A percentile compares a stretch with the other conserved stretches of the same genome.
Conservation (phyloP, 2,888 invertebrate species). For the Catocala fraxini region DNA sequence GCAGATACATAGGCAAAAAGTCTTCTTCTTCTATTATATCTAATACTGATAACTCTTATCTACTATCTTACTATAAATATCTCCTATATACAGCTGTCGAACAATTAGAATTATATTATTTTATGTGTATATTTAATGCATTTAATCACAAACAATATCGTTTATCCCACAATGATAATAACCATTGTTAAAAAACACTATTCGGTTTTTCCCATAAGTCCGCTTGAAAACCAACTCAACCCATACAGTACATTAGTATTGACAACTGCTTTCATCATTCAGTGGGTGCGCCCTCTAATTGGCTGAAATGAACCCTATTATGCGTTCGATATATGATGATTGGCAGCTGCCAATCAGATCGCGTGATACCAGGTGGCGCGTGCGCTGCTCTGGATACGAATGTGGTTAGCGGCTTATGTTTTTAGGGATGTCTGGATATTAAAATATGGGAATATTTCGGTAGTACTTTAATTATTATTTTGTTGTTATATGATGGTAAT, state of each 20-base stretch:
- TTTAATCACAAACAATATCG: no score
- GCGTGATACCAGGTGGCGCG: constrained; percentile 79
- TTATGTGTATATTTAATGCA: no score
- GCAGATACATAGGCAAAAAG: no score
- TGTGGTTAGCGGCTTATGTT: constrained; percentile 27
- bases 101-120: no score
- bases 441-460: constrained; percentile 18
- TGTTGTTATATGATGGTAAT: neutral
- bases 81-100: no score
- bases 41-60: no score
- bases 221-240: neutral
- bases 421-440: constrained; percentile 15
- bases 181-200: neutral
- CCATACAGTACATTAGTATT: constrained; percentile 55
- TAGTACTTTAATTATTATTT: neutral
- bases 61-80: no score
- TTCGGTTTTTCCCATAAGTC: neutral
- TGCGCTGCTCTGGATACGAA: constrained; percentile 49
- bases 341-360: constrained; percentile 83
- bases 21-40: no score
- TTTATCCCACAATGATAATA: no score
- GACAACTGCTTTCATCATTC: constrained; percentile 60
- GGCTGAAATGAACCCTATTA: constrained; percentile 78
- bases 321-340: constrained; percentile 75
- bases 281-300: constrained; percentile 74